Conservation (phyloP, 2,113 vertebrate genomes). For the Dicaeum eximium region DNA sequence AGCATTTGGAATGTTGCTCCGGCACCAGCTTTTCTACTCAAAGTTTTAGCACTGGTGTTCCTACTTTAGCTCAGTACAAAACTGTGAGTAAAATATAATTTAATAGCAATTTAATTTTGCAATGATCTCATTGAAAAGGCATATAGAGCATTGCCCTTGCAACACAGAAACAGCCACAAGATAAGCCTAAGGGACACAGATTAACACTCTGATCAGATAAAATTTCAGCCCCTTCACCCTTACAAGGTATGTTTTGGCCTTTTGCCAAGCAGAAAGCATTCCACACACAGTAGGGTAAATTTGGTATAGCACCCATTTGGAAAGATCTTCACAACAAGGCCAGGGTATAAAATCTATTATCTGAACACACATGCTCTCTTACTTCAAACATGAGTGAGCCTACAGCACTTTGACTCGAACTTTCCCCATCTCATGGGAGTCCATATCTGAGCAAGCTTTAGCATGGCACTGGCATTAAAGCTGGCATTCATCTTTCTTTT, state of each 20-base stretch:
- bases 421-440: neutral
- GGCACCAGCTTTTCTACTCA: neutral
- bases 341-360: neutral
- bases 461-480: neutral
- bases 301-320: neutral
- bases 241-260: conserved; percentile 52
- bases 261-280: neutral
- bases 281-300: conserved; percentile 3
- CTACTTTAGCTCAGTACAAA: conserved; percentile 56
- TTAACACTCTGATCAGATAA: conserved; percentile 68
- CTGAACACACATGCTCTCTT: neutral
- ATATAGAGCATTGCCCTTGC: conserved; percentile 47
- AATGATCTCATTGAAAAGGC: conserved; percentile 73
- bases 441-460: neutral
- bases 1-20: neutral
- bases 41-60: conserved; percentile 24
- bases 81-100: conserved; percentile 66
- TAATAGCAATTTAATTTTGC: conserved; percentile 66
- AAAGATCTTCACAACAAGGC: neutral
- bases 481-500: neutral
- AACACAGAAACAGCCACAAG: conserved; percentile 44
- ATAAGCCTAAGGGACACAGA: conserved; percentile 51
- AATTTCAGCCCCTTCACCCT: conserved; percentile 63
- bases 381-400: neutral
- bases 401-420: neutral